Evolutionary conservation across 2,797 vertebrate species (phyloP), one percentile per base, ranked within the genome.

Genomic region (Leptodactylus fallax): DNA sequence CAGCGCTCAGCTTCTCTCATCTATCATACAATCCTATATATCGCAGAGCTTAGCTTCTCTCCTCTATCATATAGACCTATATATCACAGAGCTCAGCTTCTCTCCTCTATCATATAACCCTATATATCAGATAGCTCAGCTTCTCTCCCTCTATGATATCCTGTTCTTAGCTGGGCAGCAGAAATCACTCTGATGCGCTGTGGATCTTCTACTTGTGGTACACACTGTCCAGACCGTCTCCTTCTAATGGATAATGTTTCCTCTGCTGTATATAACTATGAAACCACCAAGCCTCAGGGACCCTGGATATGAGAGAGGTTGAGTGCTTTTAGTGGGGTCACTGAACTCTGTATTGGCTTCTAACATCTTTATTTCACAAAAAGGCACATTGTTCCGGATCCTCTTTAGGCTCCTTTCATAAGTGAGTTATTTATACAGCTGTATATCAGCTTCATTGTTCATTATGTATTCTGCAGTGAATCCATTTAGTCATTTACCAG

Each of bases 381-480:
- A n/a, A 13, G 19, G 47, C 21, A 51, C 47, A 49, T 51, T 76
- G 17, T 51, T 51, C 72, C 21, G 69, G 69, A 19, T 47, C 13
- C 65, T 67, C 65, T 65, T 7, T 10, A 8, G 4, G 16, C 45
- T 19, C 11, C 36, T 36, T 36, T 67, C 13, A 25, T 67, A 69
- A 69, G 65, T 74, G 19, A 49, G 71, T 77, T 51, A 77, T 77
- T 77, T 53, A n/a, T 51, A 77, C 6, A 6, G 49, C 74, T 53
- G 45, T 77, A 7, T 14, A n/a, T 14, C 72, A 77, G 72, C 72
- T 77, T 1, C 47, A 3, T 19, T 51, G 11, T 13, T 51, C 72
- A 51, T 23, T 77, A 23, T 12, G 36, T 49, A 72, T 72, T 72
- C 71, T 49, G 45, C 36, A 71, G 7, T 27, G 65, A 67, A 23